These are phyloP conservation scores for Semotilus atromaculatus DNA, from an alignment of 2,797 vertebrate genomes.

Conservation along the genomic window DNA sequence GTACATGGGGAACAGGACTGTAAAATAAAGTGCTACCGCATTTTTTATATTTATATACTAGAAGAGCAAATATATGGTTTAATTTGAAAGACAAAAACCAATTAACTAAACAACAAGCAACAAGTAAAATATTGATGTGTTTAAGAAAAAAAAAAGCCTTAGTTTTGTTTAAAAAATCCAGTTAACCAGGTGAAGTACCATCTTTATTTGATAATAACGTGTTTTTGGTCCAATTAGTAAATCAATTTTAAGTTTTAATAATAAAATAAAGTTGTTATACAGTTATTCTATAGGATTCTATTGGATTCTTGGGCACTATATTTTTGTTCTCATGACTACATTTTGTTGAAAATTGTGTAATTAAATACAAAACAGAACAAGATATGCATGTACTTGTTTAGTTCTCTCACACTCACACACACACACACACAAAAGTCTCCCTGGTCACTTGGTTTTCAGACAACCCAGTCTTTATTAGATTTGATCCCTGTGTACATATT, in stretches of 20 bases:
- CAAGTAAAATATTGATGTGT: too few species aligned
- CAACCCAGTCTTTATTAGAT: conserved; percentile 66
- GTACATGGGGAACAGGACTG: too few species aligned
- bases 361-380: background rate
- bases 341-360: background rate
- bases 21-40: too few species aligned
- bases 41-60: too few species aligned
- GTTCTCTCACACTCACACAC: background rate
- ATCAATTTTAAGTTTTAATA: background rate
- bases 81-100: too few species aligned
- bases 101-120: too few species aligned
- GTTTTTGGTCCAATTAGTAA: background rate
- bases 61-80: too few species aligned
- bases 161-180: too few species aligned
- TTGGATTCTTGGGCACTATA: background rate
- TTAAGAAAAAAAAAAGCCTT: too few species aligned
- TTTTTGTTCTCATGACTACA: background rate
- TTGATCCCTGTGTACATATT: conserved; percentile 61
- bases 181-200: background rate
- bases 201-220: background rate
- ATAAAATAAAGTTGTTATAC: background rate
- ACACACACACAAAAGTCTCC: background rate
- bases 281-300: background rate
- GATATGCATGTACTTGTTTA: background rate
- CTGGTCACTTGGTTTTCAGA: conserved; percentile 48